Conservation (phyloP, 1,140 invertebrate species). For the Lasioglossum albipes region DNA sequence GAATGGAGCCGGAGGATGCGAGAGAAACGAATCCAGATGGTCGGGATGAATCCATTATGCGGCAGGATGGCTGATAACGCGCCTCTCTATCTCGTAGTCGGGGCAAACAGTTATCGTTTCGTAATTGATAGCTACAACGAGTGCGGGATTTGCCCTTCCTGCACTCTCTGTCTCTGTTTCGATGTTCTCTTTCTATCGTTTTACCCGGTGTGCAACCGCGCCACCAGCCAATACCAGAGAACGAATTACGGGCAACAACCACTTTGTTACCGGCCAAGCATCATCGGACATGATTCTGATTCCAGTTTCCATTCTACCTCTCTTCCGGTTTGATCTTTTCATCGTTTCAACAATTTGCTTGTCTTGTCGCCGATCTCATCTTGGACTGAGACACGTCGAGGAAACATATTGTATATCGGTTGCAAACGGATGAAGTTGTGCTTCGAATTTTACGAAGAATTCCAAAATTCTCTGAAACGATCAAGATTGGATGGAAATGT, state of each 20-base stretch:
- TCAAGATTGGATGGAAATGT: too few relatives aligned
- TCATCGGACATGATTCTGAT: constrained; percentile 11
- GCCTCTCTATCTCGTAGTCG: constrained; percentile 25
- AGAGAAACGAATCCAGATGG: constrained; percentile 47
- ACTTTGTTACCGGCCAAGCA: constrained; percentile 40
- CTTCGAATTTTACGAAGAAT: too few relatives aligned
- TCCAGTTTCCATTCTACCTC: background rate
- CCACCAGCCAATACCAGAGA: constrained; percentile 29
- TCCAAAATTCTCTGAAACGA: too few relatives aligned
- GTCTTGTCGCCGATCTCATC: too few relatives aligned
- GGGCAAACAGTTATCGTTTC: constrained; percentile 53
- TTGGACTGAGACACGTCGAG: too few relatives aligned
- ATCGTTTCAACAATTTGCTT: too few relatives aligned
- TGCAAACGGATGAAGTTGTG: too few relatives aligned
- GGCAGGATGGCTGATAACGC: constrained; percentile 45
- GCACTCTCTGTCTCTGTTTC: background rate
- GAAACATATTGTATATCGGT: too few relatives aligned
- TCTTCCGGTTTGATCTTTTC: too few relatives aligned
- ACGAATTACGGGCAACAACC: constrained; percentile 47
- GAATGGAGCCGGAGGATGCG: constrained; percentile 21
- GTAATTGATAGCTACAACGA: constrained; percentile 54
- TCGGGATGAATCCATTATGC: constrained; percentile 56
- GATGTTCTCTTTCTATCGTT: too few relatives aligned
- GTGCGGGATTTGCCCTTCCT: constrained; percentile 21
- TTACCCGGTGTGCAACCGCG: background rate